Base-by-base conservation (phyloP, 2,797 vertebrate species). In the Hydrolagus colliei region DNA sequence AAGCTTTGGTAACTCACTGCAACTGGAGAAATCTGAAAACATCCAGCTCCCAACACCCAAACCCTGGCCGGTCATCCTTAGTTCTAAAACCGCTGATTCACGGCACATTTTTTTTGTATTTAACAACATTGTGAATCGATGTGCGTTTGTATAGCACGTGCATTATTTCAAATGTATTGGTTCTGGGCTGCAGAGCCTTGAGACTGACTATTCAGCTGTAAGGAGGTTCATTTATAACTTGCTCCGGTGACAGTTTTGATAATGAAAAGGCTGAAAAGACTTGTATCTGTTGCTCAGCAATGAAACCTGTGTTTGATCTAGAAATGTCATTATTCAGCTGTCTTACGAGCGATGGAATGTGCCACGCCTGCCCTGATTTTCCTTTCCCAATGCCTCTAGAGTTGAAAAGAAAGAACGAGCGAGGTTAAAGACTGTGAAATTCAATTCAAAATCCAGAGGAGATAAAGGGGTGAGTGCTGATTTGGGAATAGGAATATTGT, bases 361-460 rank as follows among this genome's bases (percentile, higher is more conserved):
- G 1, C 32, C 4, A 9, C 10, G 27, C 41, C 59, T 41, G 71
- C 63, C 41, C 27, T 68, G 63, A 73, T 86, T 86, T 86, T 86
- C 12, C 59, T 73, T 20, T 32, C 10, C 27, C 61, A 13, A 71
- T 52, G 52, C 3, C 71, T 76, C 0, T 90, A 99, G 98, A 88
- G 97, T 99, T 86, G 98, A 99, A 92, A 99, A 98, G 92, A 99
- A 99, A 90, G 98, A 99, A 90, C 88, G 97, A 88, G 97, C 97
- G 0, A 91, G 98, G n/a, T 94, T 99, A 93, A 99, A 99, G 95
- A 99, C 97, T 0, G 98, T 99, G 89, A 99, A 99, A 91, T 99
- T 99, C 90, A 99, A 99, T 92, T 94, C 98, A 68, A 98, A 97
- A 93, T 93, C 96, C 79, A 94, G 96, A 92, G 94, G 93, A 88